Conservation (phyloP, 2,113 vertebrate species). For the Nestor notabilis region DNA sequence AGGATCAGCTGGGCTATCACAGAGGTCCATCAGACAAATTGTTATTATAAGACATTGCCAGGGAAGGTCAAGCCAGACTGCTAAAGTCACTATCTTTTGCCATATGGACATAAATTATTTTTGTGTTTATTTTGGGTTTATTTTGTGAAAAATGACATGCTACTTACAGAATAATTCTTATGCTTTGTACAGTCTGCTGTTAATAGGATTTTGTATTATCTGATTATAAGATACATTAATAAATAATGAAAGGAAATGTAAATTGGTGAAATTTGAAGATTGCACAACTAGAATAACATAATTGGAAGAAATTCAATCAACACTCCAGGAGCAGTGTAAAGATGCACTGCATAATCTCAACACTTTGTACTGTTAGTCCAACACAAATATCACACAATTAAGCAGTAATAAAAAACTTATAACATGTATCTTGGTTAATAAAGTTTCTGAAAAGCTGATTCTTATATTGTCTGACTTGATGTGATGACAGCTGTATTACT, state of each 20-base stretch:
- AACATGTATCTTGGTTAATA: background rate
- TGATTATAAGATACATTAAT: background rate
- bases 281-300: background rate
- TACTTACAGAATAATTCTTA: background rate
- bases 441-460: background rate
- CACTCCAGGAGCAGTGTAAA: background rate
- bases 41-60: background rate
- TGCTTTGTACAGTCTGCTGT: background rate
- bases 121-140: background rate
- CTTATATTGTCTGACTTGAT: background rate
- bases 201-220: background rate
- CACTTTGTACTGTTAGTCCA: background rate
- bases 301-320: background rate
- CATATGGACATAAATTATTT: background rate
- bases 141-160: background rate
- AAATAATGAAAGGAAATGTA: constrained; percentile 9
- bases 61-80: background rate
- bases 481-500: constrained; percentile 5
- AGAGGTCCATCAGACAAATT: background rate
- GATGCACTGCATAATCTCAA: background rate
- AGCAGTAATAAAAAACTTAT: background rate
- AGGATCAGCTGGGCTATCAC: background rate
- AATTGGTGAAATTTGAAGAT: background rate
- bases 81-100: background rate
- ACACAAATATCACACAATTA: constrained; percentile 1